Evolutionary conservation across 1,140 invertebrate species (phyloP), one percentile per base, ranked within the genome.

Genomic region (Rhyzopertha dominica): DNA sequence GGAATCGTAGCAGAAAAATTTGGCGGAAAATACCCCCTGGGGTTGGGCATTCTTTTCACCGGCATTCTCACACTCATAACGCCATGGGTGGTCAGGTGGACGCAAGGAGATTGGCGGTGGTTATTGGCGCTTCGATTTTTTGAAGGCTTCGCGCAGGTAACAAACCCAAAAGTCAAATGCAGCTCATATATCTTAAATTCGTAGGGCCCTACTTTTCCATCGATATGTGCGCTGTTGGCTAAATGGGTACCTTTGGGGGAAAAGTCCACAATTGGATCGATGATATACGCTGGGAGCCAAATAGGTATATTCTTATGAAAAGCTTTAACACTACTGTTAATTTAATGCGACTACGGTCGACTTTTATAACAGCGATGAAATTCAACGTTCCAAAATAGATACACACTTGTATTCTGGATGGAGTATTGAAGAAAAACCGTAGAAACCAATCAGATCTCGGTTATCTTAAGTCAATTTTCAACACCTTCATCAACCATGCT

Each of bases 201-300:
- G 29, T 66, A 86, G 74, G 85, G 85, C 23, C 84, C 82, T 8
- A 86, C 84, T 2, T 87, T 84, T 61, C 85, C 84, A 9, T 83
- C 84, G 0, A 56, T 88, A 12, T 85, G 83, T 59, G 79, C 79
- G 0, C 72, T 89, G 53, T 63, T 87, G 3, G 82, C 83, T 5
- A 75, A 82, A 56, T 89, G 85, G 85, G 80, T 82, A 0, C 85
- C 85, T 0, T 66, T 81, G 0, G 73, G 77, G 5, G 85, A 89
- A 65, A 72, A 85, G 50, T 80, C 80, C 0, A 78, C 80, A 49
- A 77, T 87, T 44, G 84, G 84, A 4, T 81, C 84, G 0, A 59
- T 87, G 9, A 84, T 87, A 0, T 82, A 84, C 51, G 80, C 82
- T 7, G 84, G 84, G 7, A 79, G 81, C 4, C 80, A 76, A 60